phyloP scores from a whole-genome alignment of 1,140 invertebrate species.

The Phortica variegata region DNA sequence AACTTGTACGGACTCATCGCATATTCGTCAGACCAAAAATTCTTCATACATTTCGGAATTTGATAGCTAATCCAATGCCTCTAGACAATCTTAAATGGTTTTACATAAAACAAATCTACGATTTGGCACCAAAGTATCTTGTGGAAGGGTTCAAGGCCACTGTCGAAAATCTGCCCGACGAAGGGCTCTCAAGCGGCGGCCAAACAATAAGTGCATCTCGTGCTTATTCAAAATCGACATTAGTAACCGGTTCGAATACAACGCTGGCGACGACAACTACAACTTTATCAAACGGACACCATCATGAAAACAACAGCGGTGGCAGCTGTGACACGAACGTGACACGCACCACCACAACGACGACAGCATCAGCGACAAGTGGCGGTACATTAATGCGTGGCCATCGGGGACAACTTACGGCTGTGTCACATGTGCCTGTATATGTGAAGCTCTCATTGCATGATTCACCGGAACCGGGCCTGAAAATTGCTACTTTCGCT shows the following conservation, averaged over 20 bases:
- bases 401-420: slow-evolving; percentile 7
- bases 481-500: slow-evolving; percentile 60
- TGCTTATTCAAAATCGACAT: slow-evolving; percentile 19
- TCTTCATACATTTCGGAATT: slow-evolving; percentile 65
- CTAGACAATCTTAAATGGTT: slow-evolving; percentile 71
- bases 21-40: slow-evolving; percentile 76
- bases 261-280: not conserved
- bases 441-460: slow-evolving; percentile 70
- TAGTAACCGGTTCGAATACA: slow-evolving; percentile 3
- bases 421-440: slow-evolving; percentile 58
- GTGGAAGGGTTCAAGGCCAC: slow-evolving; percentile 72
- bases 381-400: slow-evolving; percentile 15
- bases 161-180: slow-evolving; percentile 51
- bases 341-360: too few species aligned
- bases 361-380: slow-evolving; percentile 8
- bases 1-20: slow-evolving; percentile 70
- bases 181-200: slow-evolving; percentile 14
- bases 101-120: slow-evolving; percentile 76
- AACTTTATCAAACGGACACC: slow-evolving; percentile 7
- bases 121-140: slow-evolving; percentile 77
- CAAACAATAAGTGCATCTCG: slow-evolving; percentile 2
- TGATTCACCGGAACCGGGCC: slow-evolving; percentile 66
- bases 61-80: slow-evolving; percentile 64
- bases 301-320: slow-evolving; percentile 13
- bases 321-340: too few species aligned